Evolutionary conservation across 2,888 invertebrate genomes (phyloP), one percentile per base, ranked within the genome.

Genomic region (Amphipyra berbera): DNA sequence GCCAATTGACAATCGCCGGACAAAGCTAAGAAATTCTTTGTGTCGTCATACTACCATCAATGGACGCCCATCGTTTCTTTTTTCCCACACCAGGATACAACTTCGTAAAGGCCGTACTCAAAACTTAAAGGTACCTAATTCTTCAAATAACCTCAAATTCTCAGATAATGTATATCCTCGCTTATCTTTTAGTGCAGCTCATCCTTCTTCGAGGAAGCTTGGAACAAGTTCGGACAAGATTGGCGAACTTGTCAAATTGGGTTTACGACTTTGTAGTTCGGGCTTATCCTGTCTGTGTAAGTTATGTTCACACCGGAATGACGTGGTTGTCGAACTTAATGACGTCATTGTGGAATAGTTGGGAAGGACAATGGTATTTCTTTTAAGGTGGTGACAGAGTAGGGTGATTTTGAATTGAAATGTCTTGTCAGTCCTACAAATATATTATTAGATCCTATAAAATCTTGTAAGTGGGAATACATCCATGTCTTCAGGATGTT

Each of bases 211-310:
- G 38, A 47, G 41, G 47, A 58, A 61, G n/a, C 58, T 8, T 7
- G 6, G 46, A 53, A 67, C 46, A 73, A 78, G 64, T 80, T 82
- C 45, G 64, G 70, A 73, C 73, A 82, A 82, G 80, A 81, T 78
- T 78, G 75, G 56, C 49, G 37, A 78, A 80, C 76, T 78, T 81
- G 79, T 71, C 80, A 82, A 80, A 81, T 82, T 78, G 68, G 49
- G 69, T 75, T 70, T 69, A 69, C 61, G 54, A 69, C 72, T 76
- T 78, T 48, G 45, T 67, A 64, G 63, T 72, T 66, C 10, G 52
- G 47, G 55, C 61, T 61, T 61, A 66, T 53, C 49, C 63, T 55
- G 63, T 46, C 62, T 45, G 6, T 21, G 55, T 58, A 48, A 61
- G 68, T 61, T 76, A 76, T 61, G 49, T 48, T 71, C 61, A 52